Conservation (phyloP, 2,888 invertebrate genomes). For the Scaptomyza parva region DNA sequence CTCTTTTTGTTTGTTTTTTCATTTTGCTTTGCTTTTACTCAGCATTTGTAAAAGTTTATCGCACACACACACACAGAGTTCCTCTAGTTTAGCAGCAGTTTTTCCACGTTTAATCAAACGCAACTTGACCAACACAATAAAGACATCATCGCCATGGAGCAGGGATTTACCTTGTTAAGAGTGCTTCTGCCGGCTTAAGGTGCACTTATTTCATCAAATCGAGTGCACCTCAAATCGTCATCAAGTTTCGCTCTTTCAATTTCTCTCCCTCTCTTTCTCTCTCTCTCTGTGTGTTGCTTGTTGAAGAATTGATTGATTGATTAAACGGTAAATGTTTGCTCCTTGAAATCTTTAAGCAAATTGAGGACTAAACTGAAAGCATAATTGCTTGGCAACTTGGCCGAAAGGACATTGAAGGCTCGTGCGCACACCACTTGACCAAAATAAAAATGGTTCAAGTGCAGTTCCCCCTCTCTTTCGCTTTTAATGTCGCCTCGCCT, state of each 20-base stretch:
- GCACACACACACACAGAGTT: constrained; percentile 45
- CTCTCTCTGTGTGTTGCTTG: neutral
- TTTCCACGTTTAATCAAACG: constrained; percentile 67
- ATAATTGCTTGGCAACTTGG: constrained; percentile 42
- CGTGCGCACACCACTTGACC: neutral
- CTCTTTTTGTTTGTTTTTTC: constrained; percentile 3
- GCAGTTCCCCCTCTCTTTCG: neutral
- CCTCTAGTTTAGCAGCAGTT: constrained; percentile 50
- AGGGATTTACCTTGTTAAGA: constrained; percentile 46
- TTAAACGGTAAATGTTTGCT: constrained; percentile 39
- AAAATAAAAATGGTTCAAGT: neutral
- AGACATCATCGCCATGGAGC: constrained; percentile 36
- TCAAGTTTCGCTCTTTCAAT: no score
- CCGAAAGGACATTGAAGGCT: constrained; percentile 24
- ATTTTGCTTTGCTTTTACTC: constrained; percentile 1
- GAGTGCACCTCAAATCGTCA: constrained; percentile 30
- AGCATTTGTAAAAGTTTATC: constrained; percentile 50
- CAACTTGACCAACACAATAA: constrained; percentile 61
- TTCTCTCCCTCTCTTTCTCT: neutral
- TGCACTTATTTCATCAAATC: constrained; percentile 63
- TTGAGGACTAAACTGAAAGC: constrained; percentile 17
- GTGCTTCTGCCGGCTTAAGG: constrained; percentile 33
- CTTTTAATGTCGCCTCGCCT: constrained; percentile 23
- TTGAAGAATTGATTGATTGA: constrained; percentile 51
- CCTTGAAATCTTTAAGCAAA: constrained; percentile 54